Evolutionary conservation across 1,140 invertebrate genomes (phyloP).

Genomic region (Caerostris extrusa): DNA sequence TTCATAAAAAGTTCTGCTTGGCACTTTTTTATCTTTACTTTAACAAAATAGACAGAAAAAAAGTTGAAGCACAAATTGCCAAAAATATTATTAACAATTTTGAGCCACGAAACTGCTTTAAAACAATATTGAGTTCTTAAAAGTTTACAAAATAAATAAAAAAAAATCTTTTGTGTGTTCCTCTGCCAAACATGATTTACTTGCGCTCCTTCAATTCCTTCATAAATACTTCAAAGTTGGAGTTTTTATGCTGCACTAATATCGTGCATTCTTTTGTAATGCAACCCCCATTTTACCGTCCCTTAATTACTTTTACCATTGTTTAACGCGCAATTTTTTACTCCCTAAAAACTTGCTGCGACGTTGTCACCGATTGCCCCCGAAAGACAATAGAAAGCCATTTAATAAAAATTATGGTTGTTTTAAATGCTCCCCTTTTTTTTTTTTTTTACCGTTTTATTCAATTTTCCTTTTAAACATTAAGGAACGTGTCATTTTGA

Average conservation of each 20-base stretch:
- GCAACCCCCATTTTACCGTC: slow-evolving; percentile 4
- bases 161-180: not conserved
- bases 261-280: not conserved
- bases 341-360: not conserved
- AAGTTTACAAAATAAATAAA: not conserved
- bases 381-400: slow-evolving; percentile 30
- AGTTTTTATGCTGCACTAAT: slow-evolving; percentile 9
- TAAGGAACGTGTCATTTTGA: not conserved
- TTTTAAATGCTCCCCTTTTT: slow-evolving; percentile 28
- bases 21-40: not conserved
- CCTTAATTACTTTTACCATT: slow-evolving; percentile 18
- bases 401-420: slow-evolving; percentile 65
- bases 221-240: slow-evolving; percentile 42
- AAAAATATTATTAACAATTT: not conserved
- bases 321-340: not conserved
- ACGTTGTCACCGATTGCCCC: not conserved
- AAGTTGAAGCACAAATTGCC: not conserved
- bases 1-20: not conserved
- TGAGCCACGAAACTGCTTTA: not conserved
- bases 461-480: not conserved
- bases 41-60: not conserved
- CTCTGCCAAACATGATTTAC: not conserved
- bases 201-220: not conserved
- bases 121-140: not conserved
- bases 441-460: slow-evolving; percentile 27